A percentile compares a stretch with the other conserved stretches of the same genome.
phyloP scores from a whole-genome alignment of 2,888 invertebrate genomes.

The Acanthosepion pharaonis region DNA sequence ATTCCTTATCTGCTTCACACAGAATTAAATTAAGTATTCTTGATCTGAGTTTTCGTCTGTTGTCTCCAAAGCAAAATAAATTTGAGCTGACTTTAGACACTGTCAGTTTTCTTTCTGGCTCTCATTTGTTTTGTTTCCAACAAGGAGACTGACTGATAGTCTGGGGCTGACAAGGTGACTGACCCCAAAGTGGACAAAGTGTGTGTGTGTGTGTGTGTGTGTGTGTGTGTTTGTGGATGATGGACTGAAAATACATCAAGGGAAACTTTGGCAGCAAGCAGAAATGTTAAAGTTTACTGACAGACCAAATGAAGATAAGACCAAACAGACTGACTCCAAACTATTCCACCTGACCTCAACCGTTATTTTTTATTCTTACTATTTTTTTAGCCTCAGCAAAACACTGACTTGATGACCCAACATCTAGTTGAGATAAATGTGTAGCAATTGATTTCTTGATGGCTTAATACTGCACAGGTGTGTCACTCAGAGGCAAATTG shows the following conservation, averaged over 20 bases:
- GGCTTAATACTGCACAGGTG: background rate
- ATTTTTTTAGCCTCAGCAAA: background rate
- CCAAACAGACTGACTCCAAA: background rate
- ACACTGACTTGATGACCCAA: background rate
- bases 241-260: background rate
- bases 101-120: background rate
- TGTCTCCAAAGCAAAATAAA: slow-evolving; percentile 1
- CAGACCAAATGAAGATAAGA: slow-evolving; percentile 6
- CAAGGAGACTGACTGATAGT: background rate
- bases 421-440: background rate
- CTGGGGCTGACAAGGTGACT: background rate
- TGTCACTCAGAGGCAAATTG: background rate
- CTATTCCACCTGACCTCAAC: background rate
- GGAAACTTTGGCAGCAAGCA: background rate
- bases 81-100: background rate
- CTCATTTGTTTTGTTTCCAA: slow-evolving; percentile 9
- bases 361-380: background rate
- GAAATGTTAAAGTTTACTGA: background rate
- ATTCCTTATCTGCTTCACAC: background rate
- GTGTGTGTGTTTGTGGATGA: background rate
- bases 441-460: background rate
- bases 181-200: slow-evolving; percentile 6
- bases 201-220: background rate
- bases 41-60: background rate
- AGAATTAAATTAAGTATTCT: background rate